Evolutionary conservation across 2,113 vertebrate genomes (phyloP).

Genomic region (Clarias gariepinus): DNA sequence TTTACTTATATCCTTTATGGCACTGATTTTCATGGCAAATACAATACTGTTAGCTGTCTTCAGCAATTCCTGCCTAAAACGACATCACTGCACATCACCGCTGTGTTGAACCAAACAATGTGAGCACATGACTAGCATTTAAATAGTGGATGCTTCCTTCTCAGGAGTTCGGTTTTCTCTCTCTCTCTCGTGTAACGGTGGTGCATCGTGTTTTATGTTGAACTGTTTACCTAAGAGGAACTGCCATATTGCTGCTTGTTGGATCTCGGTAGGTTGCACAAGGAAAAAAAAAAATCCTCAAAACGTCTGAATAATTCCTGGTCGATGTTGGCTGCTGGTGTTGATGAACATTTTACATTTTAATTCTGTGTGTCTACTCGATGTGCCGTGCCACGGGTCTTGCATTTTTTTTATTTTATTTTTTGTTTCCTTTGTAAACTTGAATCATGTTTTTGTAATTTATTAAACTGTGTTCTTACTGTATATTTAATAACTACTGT

Average conservation of each 20-base stretch:
- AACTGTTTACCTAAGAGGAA: conserved; percentile 21
- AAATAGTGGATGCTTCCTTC: conserved; percentile 32
- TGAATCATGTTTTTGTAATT: conserved; percentile 49
- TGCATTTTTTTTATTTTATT: background rate
- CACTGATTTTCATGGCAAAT: conserved; percentile 46
- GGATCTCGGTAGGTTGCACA: conserved; percentile 54
- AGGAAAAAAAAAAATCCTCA: background rate
- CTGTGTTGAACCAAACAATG: conserved; percentile 46
- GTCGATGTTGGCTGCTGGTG: conserved; percentile 9
- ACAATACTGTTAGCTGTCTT: conserved; percentile 36
- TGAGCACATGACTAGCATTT: conserved; percentile 50
- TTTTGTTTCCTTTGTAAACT: conserved; percentile 33
- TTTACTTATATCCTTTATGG: conserved; percentile 33
- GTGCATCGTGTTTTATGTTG: conserved; percentile 48
- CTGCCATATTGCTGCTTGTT: conserved; percentile 61
- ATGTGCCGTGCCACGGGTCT: conserved; percentile 16
- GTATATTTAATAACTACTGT: conserved; percentile 7
- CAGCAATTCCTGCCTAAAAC: conserved; percentile 43
- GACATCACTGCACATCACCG: conserved; percentile 36
- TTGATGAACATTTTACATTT: conserved; percentile 34
- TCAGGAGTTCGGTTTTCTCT: conserved; percentile 6
- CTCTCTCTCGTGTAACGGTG: conserved; percentile 14
- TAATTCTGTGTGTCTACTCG: conserved; percentile 2
- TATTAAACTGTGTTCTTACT: conserved; percentile 31
- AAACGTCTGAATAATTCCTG: conserved; percentile 47